These are phyloP conservation scores for Antechinus flavipes DNA, from an alignment of 2,113 vertebrate species.

Conservation along the genomic window DNA sequence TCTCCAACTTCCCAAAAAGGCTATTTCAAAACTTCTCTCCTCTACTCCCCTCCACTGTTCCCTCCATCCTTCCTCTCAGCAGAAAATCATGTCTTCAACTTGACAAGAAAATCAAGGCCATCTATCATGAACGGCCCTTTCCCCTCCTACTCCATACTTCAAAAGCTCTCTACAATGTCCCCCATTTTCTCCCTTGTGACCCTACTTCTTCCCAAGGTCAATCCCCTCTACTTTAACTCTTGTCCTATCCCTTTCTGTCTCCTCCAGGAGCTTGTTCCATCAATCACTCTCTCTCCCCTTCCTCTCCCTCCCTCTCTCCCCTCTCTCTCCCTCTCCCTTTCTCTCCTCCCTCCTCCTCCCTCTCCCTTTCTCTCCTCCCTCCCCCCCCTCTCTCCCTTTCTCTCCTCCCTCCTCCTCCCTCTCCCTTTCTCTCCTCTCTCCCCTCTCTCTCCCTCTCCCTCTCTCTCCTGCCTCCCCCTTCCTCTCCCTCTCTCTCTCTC, in stretches of 20 bases:
- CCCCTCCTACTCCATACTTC: not conserved
- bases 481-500: not conserved
- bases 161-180: not conserved
- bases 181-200: not conserved
- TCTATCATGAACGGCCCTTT: not conserved
- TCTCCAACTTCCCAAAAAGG: not conserved
- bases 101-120: not conserved
- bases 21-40: not conserved
- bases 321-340: too few species aligned
- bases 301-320: not conserved
- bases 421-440: too few species aligned
- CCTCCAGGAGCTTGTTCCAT: not conserved
- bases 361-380: not conserved
- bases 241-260: not conserved
- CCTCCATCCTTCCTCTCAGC: not conserved
- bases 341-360: too few species aligned
- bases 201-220: not conserved
- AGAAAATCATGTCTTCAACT: not conserved
- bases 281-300: not conserved
- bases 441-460: rapidly evolving
- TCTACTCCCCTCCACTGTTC: not conserved
- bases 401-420: too few species aligned
- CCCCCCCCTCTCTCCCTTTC: too few species aligned
- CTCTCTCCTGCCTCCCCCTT: too few species aligned
- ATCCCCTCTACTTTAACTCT: not conserved